Evolutionary conservation across 1,140 invertebrate genomes (phyloP).

Genomic region (Stegodyphus dumicola): DNA sequence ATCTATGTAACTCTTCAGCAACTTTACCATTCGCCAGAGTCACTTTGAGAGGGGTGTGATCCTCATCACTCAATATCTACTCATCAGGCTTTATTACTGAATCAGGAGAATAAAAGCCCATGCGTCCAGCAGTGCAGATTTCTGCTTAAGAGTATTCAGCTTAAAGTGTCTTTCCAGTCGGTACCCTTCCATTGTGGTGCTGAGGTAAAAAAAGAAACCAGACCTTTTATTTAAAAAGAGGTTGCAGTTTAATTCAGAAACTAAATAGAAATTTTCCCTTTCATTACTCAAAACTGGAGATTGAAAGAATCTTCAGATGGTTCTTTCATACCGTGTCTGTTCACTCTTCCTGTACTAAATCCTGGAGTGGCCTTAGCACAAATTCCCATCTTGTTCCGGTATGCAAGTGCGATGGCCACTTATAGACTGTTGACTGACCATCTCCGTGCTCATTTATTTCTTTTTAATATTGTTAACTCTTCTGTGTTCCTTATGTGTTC

Average conservation of each 20-base stretch:
- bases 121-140: not conserved
- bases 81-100: not conserved
- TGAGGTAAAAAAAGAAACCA: not conserved
- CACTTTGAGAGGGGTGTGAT: not conserved
- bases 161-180: not conserved
- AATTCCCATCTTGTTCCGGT: not conserved
- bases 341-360: not conserved
- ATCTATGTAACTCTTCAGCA: too few species aligned
- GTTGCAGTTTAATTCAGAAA: not conserved
- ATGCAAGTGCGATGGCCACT: not conserved
- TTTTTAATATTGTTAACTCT: not conserved
- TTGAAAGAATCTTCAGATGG: not conserved
- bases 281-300: not conserved
- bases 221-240: not conserved
- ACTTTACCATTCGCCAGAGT: too few species aligned
- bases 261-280: not conserved
- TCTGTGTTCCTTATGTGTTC: not conserved
- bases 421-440: not conserved
- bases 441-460: not conserved
- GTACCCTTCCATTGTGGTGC: not conserved
- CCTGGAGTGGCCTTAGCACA: not conserved
- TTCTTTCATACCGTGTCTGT: not conserved
- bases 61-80: not conserved
- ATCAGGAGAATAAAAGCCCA: not conserved
- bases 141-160: not conserved